Evolutionary conservation across 2,113 vertebrate species (phyloP), one percentile per base, ranked within the genome.

Genomic region (Rhinichthys klamathensis): DNA sequence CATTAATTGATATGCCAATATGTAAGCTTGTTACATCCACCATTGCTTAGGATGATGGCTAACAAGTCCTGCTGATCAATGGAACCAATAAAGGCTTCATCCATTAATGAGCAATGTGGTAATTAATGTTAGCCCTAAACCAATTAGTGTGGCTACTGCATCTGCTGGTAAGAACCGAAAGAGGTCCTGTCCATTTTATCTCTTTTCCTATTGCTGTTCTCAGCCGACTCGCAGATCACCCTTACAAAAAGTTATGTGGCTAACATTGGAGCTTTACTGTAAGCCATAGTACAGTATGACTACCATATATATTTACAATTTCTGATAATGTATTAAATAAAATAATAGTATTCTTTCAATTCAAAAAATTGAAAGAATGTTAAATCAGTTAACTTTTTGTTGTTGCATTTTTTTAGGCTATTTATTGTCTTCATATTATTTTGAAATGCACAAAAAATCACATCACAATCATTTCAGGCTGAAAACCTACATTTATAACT

Each of bases 1-100:
- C 96, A 97, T 98, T 99, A 99, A 99, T 99, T 99, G 98, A 96
- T 98, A 98, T 98, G 98, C 98, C 98, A 97, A 99, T 99, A 99
- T 97, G 96, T 96, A 96, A 97, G 96, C 97, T 98, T 98, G 97
- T 98, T 99, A 98, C 95, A 97, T 97, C 98, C 95, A 94, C 97
- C 96, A 98, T 98, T 98, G 97, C 97, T 97, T 96, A 96, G 97
- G 95, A 96, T 96, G 96, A 97, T 94, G 93, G 94, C 97, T 97
- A 98, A 98, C 97, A 97, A 98, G 96, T 97, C 96, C 90, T 88
- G 78, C 95, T 99, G 97, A 99, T 99, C 98, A 98, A 99, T 99
- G 97, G 94, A 95, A 96, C 97, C 97, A 98, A 98, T 99, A 98
- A 99, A 97, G 96, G 96, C 97, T 97, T 97, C 95, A 96, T 96